Base-by-base conservation (phyloP, 2,113 vertebrate genomes). In the Balaenoptera acutorostrata region DNA sequence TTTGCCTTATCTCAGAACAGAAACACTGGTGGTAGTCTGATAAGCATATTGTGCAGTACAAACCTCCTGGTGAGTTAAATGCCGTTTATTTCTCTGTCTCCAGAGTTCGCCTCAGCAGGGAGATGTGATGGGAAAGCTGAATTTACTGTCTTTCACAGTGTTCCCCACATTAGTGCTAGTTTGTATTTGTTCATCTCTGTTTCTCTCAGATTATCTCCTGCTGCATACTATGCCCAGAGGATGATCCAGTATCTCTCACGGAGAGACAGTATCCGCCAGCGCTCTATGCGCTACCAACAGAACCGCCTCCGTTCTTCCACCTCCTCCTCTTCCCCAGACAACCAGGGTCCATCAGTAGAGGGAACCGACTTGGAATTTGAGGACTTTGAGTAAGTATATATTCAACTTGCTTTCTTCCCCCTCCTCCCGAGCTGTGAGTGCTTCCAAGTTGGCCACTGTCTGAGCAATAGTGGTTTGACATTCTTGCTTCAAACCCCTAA, bases 171-270 rank as follows among this genome's bases (percentile, higher is more conserved):
- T 90, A 93, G 97, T 93, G 95, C 96, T 97, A 98, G 96, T 96
- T 89, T 96, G 96, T 97, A 84, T 98, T 94, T 98, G 96, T 98
- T 95, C 96, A 20, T 98, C 52, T 98, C 85, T 98, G 64, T 97
- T 74, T 97, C 96, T 78, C 95, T 97, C 98, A 99, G 99, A 96
- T 99, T 99, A 92, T 99, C 99, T 97, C 99, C 99, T 90, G 99
- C 99, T 95, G 99, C 99, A 5, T 99, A 99, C 98, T 99, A 99
- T 77, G 99, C 99, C 95, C 99, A 99, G 99, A 99, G 99, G 97
- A 99, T 99, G 99, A 99, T 99, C 99, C 99, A 99, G 98, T 99
- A 99, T 93, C 99, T 99, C 97, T 99, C 99, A 6, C 99, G 99
- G 80, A 99, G 99, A 97, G 99, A 99, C 99, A 99, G 99, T 96